phyloP scores from a whole-genome alignment of 1,140 invertebrate genomes.

The Saccostrea cuccullata region DNA sequence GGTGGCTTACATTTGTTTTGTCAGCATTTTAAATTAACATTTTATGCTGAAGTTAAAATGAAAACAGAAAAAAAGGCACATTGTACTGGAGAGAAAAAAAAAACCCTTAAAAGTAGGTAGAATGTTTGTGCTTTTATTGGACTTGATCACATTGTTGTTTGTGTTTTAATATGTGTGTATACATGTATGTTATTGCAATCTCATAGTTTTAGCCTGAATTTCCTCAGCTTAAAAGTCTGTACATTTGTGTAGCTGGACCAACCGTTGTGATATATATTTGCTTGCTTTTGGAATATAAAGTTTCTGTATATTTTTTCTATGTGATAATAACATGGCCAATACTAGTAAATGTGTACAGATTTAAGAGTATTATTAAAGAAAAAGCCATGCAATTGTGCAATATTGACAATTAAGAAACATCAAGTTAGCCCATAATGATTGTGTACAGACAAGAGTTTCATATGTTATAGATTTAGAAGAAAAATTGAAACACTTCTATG shows the following conservation, averaged over 20 bases:
- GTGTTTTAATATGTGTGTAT: constrained; percentile 1
- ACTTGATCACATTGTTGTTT: background rate
- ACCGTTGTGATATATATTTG: constrained; percentile 18
- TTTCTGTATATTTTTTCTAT: constrained; percentile 24
- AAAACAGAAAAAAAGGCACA: background rate
- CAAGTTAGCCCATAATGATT: background rate
- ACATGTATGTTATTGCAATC: constrained; percentile 5
- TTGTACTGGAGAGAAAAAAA: background rate
- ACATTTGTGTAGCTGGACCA: constrained; percentile 26
- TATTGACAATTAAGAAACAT: background rate
- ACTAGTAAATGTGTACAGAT: background rate
- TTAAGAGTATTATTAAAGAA: background rate
- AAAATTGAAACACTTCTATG: background rate
- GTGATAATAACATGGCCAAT: constrained; percentile 26
- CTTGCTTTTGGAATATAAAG: constrained; percentile 20
- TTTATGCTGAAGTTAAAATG: too few relatives aligned
- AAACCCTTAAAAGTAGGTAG: background rate
- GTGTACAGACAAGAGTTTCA: background rate
- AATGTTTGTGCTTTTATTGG: constrained; percentile 12
- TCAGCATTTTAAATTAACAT: too few relatives aligned
- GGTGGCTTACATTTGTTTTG: too few relatives aligned
- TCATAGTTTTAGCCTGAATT: constrained; percentile 10
- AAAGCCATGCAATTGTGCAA: constrained; percentile 24
- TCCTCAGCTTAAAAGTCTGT: constrained; percentile 6
- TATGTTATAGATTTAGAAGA: background rate